Conservation (phyloP, 2,797 vertebrate species). For the Dromococcyx pavoninus region DNA sequence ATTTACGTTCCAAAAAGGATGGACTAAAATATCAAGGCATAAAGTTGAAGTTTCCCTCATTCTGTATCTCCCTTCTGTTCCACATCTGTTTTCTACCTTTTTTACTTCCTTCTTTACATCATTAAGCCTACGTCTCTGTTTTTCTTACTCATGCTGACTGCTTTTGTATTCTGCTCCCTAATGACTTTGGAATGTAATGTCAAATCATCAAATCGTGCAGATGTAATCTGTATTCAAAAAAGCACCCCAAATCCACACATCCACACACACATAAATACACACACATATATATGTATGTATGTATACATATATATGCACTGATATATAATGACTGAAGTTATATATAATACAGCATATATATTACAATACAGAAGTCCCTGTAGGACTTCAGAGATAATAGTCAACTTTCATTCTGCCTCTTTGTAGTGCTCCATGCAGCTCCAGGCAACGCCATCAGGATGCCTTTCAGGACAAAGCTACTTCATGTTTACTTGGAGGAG, state of each 20-base stretch:
- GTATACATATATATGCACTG: not conserved
- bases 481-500: not conserved
- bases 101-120: not conserved
- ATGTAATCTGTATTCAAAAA: slow-evolving; percentile 21
- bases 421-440: not conserved
- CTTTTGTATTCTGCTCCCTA: slow-evolving; percentile 16
- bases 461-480: not conserved
- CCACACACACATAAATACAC: not conserved
- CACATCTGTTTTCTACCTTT: not conserved
- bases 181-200: not conserved
- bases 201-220: not conserved
- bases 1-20: not conserved
- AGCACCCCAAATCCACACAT: not conserved
- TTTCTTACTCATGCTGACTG: slow-evolving; percentile 2
- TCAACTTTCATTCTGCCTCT: slow-evolving; percentile 2
- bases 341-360: not conserved
- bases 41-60: not conserved
- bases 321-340: not conserved
- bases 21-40: not conserved
- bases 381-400: slow-evolving; percentile 33
- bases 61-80: not conserved
- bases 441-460: not conserved
- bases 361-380: slow-evolving; percentile 2
- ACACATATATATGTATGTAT: not conserved
- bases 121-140: not conserved